These are phyloP conservation scores for Ruditapes philippinarum DNA, from an alignment of 1,140 invertebrate genomes.

Conservation along the genomic window DNA sequence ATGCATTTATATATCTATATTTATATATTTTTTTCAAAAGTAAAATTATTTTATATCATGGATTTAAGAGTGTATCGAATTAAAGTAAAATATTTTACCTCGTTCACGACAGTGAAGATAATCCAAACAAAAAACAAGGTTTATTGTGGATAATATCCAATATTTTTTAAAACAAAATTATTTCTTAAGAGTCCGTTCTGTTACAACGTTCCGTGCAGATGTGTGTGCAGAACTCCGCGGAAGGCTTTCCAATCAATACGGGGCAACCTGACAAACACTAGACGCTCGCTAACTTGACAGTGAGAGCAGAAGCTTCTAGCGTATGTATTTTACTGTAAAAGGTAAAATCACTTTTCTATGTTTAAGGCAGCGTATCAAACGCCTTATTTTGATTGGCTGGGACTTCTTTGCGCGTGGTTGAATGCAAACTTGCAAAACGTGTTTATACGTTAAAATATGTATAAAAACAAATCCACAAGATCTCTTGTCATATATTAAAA, in stretches of 20 bases:
- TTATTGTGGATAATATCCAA: too few relatives aligned
- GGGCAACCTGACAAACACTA: neutral
- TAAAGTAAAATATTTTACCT: too few relatives aligned
- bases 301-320: neutral
- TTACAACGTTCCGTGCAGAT: neutral
- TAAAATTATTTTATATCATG: too few relatives aligned
- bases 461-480: neutral
- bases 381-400: constrained; percentile 5
- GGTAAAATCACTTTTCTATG: neutral
- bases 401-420: neutral
- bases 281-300: neutral
- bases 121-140: too few relatives aligned
- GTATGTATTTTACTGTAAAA: constrained; percentile 18
- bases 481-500: neutral
- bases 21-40: too few relatives aligned
- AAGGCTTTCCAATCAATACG: constrained; percentile 13
- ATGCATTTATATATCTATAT: too few relatives aligned
- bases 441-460: constrained; percentile 28
- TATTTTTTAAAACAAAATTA: too few relatives aligned
- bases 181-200: neutral
- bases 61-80: too few relatives aligned
- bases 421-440: constrained; percentile 33
- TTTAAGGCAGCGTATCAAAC: constrained; percentile 14
- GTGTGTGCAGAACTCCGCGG: neutral
- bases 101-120: too few relatives aligned